Base-by-base conservation (phyloP, 1,140 invertebrate species). In the Pogonognathellus flavescens region DNA sequence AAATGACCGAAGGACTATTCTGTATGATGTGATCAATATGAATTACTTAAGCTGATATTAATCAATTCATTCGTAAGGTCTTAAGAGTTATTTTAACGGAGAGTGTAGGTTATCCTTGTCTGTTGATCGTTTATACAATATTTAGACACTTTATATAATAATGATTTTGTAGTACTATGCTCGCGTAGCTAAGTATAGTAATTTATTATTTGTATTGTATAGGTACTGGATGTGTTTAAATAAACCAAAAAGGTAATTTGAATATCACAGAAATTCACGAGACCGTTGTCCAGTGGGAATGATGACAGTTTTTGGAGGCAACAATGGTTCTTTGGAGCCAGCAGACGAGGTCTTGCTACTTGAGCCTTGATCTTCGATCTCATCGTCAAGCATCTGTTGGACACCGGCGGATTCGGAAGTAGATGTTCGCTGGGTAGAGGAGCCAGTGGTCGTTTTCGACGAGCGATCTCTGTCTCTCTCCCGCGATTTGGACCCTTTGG, bases 331-430 rank as follows among this genome's bases (percentile, higher is more conserved):
- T 80, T 88, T 88, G n/a, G 86, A 87, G 20, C 85, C 86, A 55
- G 87, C 87, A 16, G 88, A 87, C 13, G 86, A 87, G 50, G 80
- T 57, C 72, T 88, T 88, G 57, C 86, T 87, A 76, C 88, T 89
- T 31, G 88, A 89, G 52, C 83, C 83, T 87, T 90, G 90, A 85
- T 91, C 89, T 82, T 90, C 90, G 49, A 90, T 90, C 84, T 90
- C 90, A 62, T 89, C 89, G 55, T 91, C 90, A 16, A 90, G 83
- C 88, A 89, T 89, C 5, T 82, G 84, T 70, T 89, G 70, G 25
- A 89, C 87, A 25, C 85, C 81, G 6, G 89, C 81, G 9, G 89
- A 88, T 70, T 89, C 89, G 6, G 89, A 87, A 20, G 84, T 81
- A 55, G 85, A 53, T 22, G 85, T 62, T 59, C 88, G 41, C 49